Base-by-base conservation (phyloP, 2,888 invertebrate genomes). In the Drosophila monieri region DNA sequence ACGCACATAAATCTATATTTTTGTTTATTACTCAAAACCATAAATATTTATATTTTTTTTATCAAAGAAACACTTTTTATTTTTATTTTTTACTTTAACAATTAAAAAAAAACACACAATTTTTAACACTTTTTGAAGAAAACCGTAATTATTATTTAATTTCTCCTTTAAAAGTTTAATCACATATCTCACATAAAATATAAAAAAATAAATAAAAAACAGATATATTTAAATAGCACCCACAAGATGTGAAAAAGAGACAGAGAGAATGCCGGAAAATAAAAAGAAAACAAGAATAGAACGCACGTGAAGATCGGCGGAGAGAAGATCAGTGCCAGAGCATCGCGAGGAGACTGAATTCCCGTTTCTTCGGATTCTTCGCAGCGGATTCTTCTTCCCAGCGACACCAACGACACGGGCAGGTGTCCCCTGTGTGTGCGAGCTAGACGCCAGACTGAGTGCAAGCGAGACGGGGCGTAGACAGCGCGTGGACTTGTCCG, bases 341-440 rank as follows among this genome's bases (percentile, higher is more conserved):
- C 88, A 81, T 78, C 85, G 85, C 80, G 88, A 78, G 68, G 74
- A 85, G 83, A 81, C 81, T 81, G 80, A 80, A 73, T 58, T 47
- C 23, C 44, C 52, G 10, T 58, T 68, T 67, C 61, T 56, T 41
- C 18, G 18, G 39, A 41, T 41, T 41, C 39, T 41, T 41, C 39
- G 39, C 39, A 41, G 61, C 53, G 54, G 73, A 47, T 47, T 55
- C 15, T 18, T 41, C 18, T 41, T 41, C 15, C 39, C 39, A 51
- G 32, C 48, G 48, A 18, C 56, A 59, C 47, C 35, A 59, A 32
- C 62, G 18, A 47, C 39, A 66, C 64, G 23, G 52, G n/a, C 15
- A 27, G 21, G 44, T 27, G 27, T 8, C 25, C 47, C 60, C 37
- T 15, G 10, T 41, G 39, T 12, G 30, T 23, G n/a, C 30, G 30